Evolutionary conservation across 2,113 vertebrate species (phyloP).

Genomic region (Microcebus murinus): DNA sequence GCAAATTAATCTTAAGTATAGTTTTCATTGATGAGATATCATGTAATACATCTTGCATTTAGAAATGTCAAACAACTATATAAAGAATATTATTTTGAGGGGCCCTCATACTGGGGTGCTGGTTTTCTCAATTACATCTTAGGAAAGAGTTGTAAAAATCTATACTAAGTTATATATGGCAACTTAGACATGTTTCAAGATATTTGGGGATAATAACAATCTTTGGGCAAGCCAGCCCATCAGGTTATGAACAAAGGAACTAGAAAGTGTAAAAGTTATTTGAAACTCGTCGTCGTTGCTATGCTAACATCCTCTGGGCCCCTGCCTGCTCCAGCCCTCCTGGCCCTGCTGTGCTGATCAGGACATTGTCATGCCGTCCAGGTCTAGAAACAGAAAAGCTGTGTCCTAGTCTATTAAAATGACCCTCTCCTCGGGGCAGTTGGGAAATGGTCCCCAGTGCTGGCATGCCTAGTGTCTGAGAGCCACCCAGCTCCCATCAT

Average conservation of each 20-base stretch:
- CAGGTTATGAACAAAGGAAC: neutral
- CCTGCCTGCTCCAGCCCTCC: neutral
- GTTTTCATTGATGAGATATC: neutral
- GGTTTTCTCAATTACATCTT: neutral
- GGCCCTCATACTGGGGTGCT: neutral
- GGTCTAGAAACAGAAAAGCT: neutral
- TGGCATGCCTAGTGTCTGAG: neutral
- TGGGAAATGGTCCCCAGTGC: neutral
- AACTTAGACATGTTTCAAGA: neutral
- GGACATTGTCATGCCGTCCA: neutral
- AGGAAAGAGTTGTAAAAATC: conserved; percentile 25
- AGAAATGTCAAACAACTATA: neutral
- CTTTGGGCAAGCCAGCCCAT: neutral
- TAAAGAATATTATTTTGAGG: neutral
- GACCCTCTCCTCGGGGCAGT: neutral
- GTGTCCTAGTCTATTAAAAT: neutral
- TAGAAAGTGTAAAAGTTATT: neutral
- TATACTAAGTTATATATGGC: neutral
- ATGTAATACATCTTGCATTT: neutral
- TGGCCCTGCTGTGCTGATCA: neutral
- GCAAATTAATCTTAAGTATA: conserved; percentile 1
- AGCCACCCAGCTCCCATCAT: neutral
- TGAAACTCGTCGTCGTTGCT: neutral
- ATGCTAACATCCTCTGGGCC: neutral
- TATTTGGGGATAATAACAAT: neutral